Conservation (phyloP, 2,113 vertebrate genomes). For the Rhea americana region DNA sequence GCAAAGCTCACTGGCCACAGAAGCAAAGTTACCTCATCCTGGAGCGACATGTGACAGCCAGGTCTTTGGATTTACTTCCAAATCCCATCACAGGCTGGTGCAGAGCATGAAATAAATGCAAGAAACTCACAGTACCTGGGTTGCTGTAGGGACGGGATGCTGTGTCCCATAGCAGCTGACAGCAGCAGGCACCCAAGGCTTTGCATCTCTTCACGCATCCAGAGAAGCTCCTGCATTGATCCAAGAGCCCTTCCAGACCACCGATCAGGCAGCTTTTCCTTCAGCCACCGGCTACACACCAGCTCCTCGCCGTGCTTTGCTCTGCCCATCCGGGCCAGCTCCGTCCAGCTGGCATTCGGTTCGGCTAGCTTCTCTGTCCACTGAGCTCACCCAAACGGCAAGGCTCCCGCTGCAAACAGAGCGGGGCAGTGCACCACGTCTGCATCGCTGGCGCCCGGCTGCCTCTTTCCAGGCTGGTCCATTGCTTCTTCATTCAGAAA, state of each 20-base stretch:
- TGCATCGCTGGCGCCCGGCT: too few relatives aligned
- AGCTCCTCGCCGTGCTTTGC: neutral
- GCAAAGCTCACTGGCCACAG: neutral
- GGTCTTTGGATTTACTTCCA: neutral
- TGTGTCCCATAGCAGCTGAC: rapidly evolving
- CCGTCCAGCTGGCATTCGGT: neutral
- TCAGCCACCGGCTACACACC: neutral
- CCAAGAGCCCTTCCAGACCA: neutral
- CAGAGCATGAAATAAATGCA: neutral
- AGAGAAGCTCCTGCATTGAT: neutral
- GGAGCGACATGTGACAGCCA: neutral
- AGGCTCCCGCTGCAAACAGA: neutral
- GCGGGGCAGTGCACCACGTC: too few relatives aligned
- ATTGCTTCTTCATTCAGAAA: neutral
- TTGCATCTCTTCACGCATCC: rapidly evolving
- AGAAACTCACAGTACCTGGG: rapidly evolving
- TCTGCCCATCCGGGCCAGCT: neutral
- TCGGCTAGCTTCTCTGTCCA: neutral
- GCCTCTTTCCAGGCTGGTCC: neutral
- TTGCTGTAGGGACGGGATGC: neutral
- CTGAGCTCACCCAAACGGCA: neutral
- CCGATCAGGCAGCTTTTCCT: neutral
- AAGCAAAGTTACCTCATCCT: conserved; percentile 25
- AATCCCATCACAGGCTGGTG: neutral
- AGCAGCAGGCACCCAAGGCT: neutral